Evolutionary conservation across 1,140 invertebrate species (phyloP), one percentile per base, ranked within the genome.

Genomic region (Lethrus apterus): DNA sequence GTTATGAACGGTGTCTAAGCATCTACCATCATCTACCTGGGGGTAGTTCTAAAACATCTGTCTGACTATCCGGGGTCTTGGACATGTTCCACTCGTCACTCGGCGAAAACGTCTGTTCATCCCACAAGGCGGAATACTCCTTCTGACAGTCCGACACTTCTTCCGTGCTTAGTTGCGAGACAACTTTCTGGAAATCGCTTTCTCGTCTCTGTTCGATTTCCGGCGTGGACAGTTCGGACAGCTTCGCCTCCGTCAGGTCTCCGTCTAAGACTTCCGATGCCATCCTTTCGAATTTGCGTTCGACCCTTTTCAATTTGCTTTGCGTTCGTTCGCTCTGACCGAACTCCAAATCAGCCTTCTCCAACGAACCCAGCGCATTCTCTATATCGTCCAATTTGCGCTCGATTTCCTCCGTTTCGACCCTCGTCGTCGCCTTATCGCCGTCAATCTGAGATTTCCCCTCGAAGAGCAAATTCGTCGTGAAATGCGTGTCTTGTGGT

Each of bases 201-300:
- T 72, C 71, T 8, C 69, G 68, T 45, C 66, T 67, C 51, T 32
- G 60, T 50, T 65, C 63, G 11, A 61, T 45, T 23, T 69, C 66
- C 18, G 70, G 67, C 2, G 62, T 59, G 14, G 58, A 58, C 33
- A 62, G 42, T 48, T 51, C 51, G 14, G 43, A 32, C 15, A 62
- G 51, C 55, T 70, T 67, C 0, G 57, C 57, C 13, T 53, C 62
- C 46, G 52, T 49, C 26, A 24, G 40, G 44, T 62, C 60, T 47
- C 51, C 57, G 33, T 64, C 65, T 40, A 61, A 57, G 30, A 47
- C 47, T 48, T 62, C 54, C 8, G 72, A 72, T 46, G 74, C 72
- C 65, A 78, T 69, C 54, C 74, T 65, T 60, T 76, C 73, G 58
- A 78, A 78, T 59, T 73, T 72, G 38, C 70, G 62, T 55, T 77